Conservation (phyloP, 1,140 invertebrate species). For the Drosophila oshimai region DNA sequence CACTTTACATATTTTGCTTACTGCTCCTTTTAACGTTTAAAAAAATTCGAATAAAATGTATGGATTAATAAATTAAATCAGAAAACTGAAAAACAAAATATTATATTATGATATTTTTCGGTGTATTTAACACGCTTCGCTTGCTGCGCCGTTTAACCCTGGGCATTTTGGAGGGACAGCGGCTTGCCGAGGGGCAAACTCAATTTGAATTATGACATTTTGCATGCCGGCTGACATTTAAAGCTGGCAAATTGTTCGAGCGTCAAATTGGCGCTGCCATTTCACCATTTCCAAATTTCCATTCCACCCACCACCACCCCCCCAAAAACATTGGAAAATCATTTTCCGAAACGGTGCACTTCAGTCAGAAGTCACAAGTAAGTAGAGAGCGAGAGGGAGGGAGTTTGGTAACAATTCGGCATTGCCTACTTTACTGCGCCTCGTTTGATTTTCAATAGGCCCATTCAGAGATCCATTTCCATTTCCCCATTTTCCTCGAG, state of each 20-base stretch:
- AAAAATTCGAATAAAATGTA: too few relatives aligned
- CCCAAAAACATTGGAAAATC: conserved; percentile 32
- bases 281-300: neutral
- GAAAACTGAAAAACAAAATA: too few relatives aligned
- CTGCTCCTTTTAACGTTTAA: too few relatives aligned
- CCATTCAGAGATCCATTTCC: conserved; percentile 12
- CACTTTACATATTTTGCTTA: too few relatives aligned
- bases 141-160: conserved; percentile 5
- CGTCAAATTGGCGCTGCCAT: conserved; percentile 76
- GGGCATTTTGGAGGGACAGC: neutral
- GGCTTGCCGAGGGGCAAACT: neutral
- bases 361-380: conserved; percentile 6
- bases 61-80: too few relatives aligned
- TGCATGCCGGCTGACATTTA: conserved; percentile 75
- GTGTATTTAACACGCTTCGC: neutral
- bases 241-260: conserved; percentile 79
- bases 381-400: too few relatives aligned
- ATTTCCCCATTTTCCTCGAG: neutral
- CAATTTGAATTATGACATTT: conserved; percentile 77
- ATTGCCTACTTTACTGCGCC: conserved; percentile 70
- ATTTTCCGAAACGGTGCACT: conserved; percentile 58
- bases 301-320: too few relatives aligned
- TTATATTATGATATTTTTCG: too few relatives aligned
- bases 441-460: conserved; percentile 73
- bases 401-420: conserved; percentile 21